phyloP scores from a whole-genome alignment of 1,140 invertebrate species.

The Zaprionus ornatus region DNA sequence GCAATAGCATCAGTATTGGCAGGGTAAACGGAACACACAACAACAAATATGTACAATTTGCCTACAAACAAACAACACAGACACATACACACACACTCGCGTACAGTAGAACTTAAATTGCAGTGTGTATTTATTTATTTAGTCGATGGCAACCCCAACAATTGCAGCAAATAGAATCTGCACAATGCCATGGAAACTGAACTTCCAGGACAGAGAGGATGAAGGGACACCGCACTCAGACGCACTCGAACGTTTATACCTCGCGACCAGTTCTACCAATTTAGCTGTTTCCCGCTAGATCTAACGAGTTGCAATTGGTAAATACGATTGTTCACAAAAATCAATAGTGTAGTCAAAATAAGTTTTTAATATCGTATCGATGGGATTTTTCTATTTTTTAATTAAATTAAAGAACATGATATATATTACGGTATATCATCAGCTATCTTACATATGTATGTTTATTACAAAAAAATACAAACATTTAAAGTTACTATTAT shows the following conservation, averaged over 20 bases:
- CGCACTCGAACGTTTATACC: constrained; percentile 35
- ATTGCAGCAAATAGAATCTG: constrained; percentile 54
- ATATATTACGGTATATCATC: not conserved
- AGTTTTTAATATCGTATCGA: no score
- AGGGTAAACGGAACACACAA: constrained; percentile 48
- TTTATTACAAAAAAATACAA: no score
- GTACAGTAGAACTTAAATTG: constrained; percentile 51
- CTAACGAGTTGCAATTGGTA: no score
- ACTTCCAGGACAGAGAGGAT: not conserved
- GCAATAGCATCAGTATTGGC: constrained; percentile 28
- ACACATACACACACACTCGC: no score
- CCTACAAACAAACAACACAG: constrained; percentile 39
- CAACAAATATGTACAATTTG: constrained; percentile 41
- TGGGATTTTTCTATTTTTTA: no score
- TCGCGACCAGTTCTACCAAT: not conserved
- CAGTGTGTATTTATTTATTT: constrained; percentile 73
- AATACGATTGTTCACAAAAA: no score
- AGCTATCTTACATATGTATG: no score
- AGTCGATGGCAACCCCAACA: constrained; percentile 69
- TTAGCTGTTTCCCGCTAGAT: not conserved
- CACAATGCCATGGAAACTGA: constrained; percentile 51
- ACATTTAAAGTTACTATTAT: no score
- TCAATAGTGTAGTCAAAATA: no score
- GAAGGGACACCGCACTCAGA: constrained; percentile 48
- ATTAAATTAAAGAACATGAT: not conserved